A percentile compares a stretch with the other conserved stretches of the same genome.
Evolutionary conservation across 2,113 vertebrate species (phyloP).

Genomic region (Syrmaticus mikado): DNA sequence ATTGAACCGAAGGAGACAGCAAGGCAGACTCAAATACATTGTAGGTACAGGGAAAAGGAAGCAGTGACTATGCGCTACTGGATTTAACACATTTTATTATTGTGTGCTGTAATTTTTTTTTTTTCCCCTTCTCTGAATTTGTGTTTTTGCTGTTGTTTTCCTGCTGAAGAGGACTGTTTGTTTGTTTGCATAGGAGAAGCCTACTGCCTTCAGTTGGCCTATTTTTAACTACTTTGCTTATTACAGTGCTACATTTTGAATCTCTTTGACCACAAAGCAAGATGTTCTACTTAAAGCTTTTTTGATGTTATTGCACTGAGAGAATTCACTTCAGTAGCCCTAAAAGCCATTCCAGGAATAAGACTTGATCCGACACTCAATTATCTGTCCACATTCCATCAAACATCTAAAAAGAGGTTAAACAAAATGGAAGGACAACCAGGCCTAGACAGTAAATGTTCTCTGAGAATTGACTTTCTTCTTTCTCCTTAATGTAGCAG

Average conservation of each 20-base stretch:
- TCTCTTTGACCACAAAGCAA: constrained; percentile 14
- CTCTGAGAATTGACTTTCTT: neutral
- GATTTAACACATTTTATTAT: neutral
- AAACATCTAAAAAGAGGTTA: neutral
- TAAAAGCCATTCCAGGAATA: constrained; percentile 58
- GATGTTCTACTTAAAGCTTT: constrained; percentile 35
- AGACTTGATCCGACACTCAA: constrained; percentile 29
- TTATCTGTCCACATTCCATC: constrained; percentile 32
- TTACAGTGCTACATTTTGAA: neutral
- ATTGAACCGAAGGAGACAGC: neutral
- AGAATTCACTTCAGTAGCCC: constrained; percentile 25
- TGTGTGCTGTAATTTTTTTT: neutral
- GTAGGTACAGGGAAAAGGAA: neutral
- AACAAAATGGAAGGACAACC: neutral
- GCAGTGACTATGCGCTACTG: neutral
- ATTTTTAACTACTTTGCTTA: neutral
- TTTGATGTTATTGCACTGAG: neutral
- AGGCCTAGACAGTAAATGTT: neutral
- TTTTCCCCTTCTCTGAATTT: neutral
- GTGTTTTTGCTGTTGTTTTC: neutral
- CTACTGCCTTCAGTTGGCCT: neutral
- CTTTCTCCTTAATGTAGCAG: neutral
- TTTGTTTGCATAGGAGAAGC: neutral
- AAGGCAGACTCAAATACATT: neutral
- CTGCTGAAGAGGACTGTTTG: neutral